phyloP scores from a whole-genome alignment of 2,797 vertebrate genomes.

The Typhlichthys eigenmanni region DNA sequence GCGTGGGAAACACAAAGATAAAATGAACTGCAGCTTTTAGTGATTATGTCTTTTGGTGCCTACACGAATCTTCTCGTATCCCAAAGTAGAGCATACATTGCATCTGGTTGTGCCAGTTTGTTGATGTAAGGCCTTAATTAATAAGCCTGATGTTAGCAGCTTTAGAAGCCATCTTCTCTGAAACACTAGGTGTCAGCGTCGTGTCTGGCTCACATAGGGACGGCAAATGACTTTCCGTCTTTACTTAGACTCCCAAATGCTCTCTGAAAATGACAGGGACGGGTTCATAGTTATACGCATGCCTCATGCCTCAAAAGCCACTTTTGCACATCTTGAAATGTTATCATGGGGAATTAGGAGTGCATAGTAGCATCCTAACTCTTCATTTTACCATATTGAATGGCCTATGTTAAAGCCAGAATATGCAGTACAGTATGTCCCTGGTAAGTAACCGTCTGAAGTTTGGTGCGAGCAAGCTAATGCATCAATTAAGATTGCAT shows the following conservation, averaged over 20 bases:
- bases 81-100: conserved; percentile 32
- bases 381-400: conserved; percentile 21
- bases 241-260: conserved; percentile 31
- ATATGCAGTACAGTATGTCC: conserved; percentile 36
- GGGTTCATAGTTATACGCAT: conserved; percentile 30
- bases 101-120: conserved; percentile 24
- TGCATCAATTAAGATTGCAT: conserved; percentile 51
- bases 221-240: conserved; percentile 33
- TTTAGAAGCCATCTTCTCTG: conserved; percentile 15
- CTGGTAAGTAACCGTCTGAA: conserved; percentile 53
- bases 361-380: neutral
- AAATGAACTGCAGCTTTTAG: conserved; percentile 31
- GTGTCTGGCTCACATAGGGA: conserved; percentile 42
- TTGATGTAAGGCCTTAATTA: conserved; percentile 19
- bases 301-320: conserved; percentile 23
- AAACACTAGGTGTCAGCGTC: conserved; percentile 74
- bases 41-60: conserved; percentile 51
- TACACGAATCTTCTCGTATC: conserved; percentile 34
- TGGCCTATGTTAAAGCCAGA: conserved; percentile 43
- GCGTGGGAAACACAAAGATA: conserved; percentile 68
- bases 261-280: conserved; percentile 33
- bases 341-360: neutral
- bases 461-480: conserved; percentile 56
- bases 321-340: conserved; percentile 3
- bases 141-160: conserved; percentile 20